A percentile compares a stretch with the other conserved stretches of the same genome.
Evolutionary conservation across 1,140 invertebrate species (phyloP).

Genomic region (Venturia canescens): DNA sequence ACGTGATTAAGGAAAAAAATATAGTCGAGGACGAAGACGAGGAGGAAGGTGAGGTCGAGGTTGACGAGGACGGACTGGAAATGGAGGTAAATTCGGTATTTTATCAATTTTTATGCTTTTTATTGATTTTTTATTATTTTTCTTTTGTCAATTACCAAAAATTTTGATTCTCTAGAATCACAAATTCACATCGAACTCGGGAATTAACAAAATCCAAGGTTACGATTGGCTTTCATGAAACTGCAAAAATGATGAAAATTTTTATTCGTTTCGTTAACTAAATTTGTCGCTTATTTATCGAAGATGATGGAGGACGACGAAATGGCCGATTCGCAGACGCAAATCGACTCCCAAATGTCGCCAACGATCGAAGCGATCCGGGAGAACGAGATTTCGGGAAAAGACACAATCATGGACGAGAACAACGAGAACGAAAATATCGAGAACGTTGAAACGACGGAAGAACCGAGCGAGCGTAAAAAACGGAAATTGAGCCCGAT

Average conservation of each 20-base stretch:
- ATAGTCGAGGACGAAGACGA: conserved; percentile 22
- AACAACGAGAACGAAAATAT: conserved; percentile 65
- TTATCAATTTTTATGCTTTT: no score
- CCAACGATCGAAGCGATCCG: conserved; percentile 44
- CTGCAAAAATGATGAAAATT: no score
- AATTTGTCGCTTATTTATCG: not conserved
- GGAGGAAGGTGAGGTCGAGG: conserved; percentile 58
- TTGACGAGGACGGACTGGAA: conserved; percentile 69
- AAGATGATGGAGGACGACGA: conserved; percentile 73
- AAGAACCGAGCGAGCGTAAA: not conserved
- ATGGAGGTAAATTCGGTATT: conserved; percentile 68
- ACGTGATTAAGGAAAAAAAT: conserved; percentile 63
- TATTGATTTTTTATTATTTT: not conserved
- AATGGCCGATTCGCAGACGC: conserved; percentile 58
- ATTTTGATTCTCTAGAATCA: not conserved
- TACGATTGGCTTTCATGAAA: no score
- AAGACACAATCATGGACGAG: conserved; percentile 57
- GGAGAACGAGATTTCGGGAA: conserved; percentile 60
- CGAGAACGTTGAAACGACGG: conserved; percentile 61
- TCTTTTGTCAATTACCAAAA: not conserved
- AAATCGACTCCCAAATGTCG: not conserved
- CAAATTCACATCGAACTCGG: no score
- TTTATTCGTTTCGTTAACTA: no score
- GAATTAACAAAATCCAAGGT: no score
- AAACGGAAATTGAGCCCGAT: conserved; percentile 73